phyloP scores from a whole-genome alignment of 2,797 vertebrate genomes.

The Enteromius afrohamiltoni region DNA sequence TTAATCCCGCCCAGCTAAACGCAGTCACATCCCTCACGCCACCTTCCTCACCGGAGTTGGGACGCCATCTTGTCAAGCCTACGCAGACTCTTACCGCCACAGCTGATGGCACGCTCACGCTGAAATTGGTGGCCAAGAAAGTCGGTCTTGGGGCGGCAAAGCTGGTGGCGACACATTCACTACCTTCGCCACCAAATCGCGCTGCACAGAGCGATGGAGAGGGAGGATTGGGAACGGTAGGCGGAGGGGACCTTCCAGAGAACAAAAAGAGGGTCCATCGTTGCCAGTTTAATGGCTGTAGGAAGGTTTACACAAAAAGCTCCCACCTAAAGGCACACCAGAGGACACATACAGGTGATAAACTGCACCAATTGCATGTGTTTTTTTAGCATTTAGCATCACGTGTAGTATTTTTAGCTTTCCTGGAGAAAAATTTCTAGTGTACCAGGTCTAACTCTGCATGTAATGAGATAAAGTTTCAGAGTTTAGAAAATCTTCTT shows the following conservation, averaged over 20 bases:
- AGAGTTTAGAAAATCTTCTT: conserved; percentile 13
- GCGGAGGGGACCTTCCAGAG: conserved; percentile 80
- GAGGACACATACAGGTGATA: conserved; percentile 98
- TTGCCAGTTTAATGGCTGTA: conserved; percentile 98
- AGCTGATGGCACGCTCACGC: conserved; percentile 89
- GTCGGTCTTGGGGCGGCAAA: conserved; percentile 86
- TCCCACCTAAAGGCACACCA: conserved; percentile 99
- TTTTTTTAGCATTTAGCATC: background rate
- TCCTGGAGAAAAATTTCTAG: background rate
- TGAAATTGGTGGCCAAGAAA: conserved; percentile 96
- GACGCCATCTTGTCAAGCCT: conserved; percentile 93
- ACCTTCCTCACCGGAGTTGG: conserved; percentile 95
- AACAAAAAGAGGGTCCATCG: conserved; percentile 99
- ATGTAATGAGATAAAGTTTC: conserved; percentile 23
- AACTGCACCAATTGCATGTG: background rate
- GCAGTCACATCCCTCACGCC: conserved; percentile 98
- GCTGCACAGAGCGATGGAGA: conserved; percentile 89
- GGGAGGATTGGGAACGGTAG: conserved; percentile 67
- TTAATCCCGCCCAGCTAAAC: conserved; percentile 96
- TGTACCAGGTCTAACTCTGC: background rate
- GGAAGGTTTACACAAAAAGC: conserved; percentile 99
- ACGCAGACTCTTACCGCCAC: conserved; percentile 89
- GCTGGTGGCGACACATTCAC: conserved; percentile 80
- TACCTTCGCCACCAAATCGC: conserved; percentile 78
- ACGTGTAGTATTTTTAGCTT: conserved; percentile 1